Evolutionary conservation across 2,888 invertebrate genomes (phyloP).

Genomic region (Athripsodes cinereus): DNA sequence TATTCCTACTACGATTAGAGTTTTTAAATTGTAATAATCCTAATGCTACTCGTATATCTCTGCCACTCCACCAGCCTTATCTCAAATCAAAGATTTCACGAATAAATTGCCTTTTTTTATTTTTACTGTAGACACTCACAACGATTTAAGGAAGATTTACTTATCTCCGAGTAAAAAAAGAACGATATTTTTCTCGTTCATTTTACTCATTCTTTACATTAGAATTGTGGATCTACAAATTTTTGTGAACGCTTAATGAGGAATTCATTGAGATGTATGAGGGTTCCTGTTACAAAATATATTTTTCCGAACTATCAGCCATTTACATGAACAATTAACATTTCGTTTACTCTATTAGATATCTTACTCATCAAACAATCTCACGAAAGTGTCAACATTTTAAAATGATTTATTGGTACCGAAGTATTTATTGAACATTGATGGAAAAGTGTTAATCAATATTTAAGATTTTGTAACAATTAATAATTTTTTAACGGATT

Average conservation of each 20-base stretch:
- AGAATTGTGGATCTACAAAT: neutral
- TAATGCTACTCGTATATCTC: conserved; percentile 23
- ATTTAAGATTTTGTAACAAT: too few species aligned
- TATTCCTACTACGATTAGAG: neutral
- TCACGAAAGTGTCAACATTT: too few species aligned
- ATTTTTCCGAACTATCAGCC: too few species aligned
- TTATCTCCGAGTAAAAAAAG: conserved; percentile 12
- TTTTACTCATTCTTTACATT: neutral
- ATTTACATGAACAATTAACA: too few species aligned
- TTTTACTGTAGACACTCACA: conserved; percentile 8
- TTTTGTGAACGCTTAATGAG: conserved; percentile 8
- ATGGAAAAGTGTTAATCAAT: too few species aligned
- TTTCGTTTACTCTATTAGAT: too few species aligned
- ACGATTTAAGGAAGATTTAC: conserved; percentile 17
- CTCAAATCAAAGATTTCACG: conserved; percentile 10
- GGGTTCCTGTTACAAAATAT: neutral
- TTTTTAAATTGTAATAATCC: conserved; percentile 23
- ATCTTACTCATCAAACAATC: too few species aligned
- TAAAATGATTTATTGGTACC: too few species aligned
- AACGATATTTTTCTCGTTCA: conserved; percentile 4
- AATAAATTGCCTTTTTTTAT: conserved; percentile 16
- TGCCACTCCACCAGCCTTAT: conserved; percentile 13
- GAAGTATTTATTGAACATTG: too few species aligned
- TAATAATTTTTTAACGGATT: too few species aligned
- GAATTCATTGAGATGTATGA: conserved; percentile 12